A percentile compares a stretch with the other conserved stretches of the same genome.
Conservation (phyloP, 2,797 vertebrate species). For the Lagodon rhomboides region DNA sequence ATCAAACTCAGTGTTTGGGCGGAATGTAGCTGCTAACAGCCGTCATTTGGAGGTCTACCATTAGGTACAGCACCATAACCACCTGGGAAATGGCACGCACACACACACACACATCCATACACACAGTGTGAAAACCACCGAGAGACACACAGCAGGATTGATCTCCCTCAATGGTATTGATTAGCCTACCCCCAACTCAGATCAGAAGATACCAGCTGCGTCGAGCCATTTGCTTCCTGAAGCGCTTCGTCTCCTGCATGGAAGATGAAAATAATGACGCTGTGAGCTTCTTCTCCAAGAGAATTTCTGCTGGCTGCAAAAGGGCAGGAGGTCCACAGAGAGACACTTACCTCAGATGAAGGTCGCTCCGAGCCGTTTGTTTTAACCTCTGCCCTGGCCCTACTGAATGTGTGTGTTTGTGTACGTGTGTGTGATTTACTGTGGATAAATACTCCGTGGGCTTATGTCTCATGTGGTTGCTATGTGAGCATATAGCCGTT, state of each 20-base stretch:
- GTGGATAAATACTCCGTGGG: constrained; percentile 25
- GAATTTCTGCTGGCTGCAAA: constrained; percentile 69
- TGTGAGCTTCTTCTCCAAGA: constrained; percentile 52
- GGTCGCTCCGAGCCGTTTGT: constrained; percentile 63
- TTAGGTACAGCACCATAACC: constrained; percentile 55
- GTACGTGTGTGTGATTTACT: constrained; percentile 21
- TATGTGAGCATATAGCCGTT: constrained; percentile 25
- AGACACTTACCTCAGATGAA: constrained; percentile 61
- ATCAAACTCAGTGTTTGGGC: constrained; percentile 29
- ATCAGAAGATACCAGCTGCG: constrained; percentile 80
- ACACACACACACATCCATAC: constrained; percentile 48
- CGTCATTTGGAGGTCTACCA: constrained; percentile 54
- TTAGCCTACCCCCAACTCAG: constrained; percentile 74
- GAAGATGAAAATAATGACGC: constrained; percentile 79
- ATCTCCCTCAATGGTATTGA: constrained; percentile 79
- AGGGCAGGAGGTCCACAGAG: constrained; percentile 79
- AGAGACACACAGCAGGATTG: constrained; percentile 66
- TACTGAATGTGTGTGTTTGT: constrained; percentile 28
- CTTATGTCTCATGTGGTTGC: constrained; percentile 38
- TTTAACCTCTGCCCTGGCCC: constrained; percentile 60
- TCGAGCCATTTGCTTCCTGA: constrained; percentile 73
- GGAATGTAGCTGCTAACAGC: constrained; percentile 25
- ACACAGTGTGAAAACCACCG: constrained; percentile 53
- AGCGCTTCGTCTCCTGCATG: constrained; percentile 65
- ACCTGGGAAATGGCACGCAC: constrained; percentile 64